phyloP scores from a whole-genome alignment of 2,888 invertebrate species.

The Tachina grossa region DNA sequence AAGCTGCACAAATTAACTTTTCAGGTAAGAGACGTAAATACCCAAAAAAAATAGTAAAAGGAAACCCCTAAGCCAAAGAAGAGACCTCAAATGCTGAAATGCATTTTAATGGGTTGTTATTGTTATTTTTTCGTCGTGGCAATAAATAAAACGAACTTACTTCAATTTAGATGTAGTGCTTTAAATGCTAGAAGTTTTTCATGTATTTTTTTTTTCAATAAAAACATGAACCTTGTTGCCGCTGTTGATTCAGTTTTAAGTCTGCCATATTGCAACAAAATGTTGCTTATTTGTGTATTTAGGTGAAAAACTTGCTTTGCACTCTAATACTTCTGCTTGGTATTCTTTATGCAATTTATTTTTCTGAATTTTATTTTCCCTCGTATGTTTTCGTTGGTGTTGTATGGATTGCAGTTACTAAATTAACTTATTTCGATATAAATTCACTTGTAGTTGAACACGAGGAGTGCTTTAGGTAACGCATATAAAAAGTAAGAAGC shows the following conservation, averaged over 20 bases:
- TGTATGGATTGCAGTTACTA: constrained; percentile 37
- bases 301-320: constrained; percentile 38
- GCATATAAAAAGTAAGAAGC: neutral
- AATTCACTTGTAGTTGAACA: constrained; percentile 7
- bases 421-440: constrained; percentile 21
- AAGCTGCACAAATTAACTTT: constrained; percentile 43
- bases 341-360: constrained; percentile 19
- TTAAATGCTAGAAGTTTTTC: neutral
- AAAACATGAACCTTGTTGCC: constrained; percentile 33
- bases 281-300: constrained; percentile 1
- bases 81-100: constrained; percentile 35
- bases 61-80: neutral
- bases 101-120: constrained; percentile 39
- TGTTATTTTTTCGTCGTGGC: constrained; percentile 18
- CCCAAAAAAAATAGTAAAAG: neutral
- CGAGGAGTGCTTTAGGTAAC: neutral
- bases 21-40: constrained; percentile 13
- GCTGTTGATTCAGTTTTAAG: constrained; percentile 10
- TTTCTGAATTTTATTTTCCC: neutral
- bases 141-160: neutral
- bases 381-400: constrained; percentile 31
- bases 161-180: constrained; percentile 42
- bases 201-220: neutral
- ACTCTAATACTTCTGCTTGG: constrained; percentile 27
- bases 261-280: constrained; percentile 26